Base-by-base conservation (phyloP, 2,888 invertebrate genomes). In the Troides aeacus region DNA sequence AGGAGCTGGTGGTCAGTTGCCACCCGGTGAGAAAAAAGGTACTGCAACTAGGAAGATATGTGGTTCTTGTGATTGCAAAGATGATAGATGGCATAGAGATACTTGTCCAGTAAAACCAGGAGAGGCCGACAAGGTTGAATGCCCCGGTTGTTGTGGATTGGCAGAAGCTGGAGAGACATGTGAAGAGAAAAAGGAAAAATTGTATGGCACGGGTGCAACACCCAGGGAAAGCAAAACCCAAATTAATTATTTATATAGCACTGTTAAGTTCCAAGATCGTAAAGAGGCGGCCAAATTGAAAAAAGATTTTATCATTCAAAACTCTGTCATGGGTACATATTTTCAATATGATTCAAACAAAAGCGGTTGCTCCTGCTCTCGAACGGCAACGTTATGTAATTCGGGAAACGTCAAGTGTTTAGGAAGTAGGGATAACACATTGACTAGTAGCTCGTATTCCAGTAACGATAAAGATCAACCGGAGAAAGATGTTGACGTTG, bases 1-100 rank as follows among this genome's bases (percentile, higher is more conserved):
- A 74, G 78, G 81, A 76, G 83, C 87, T 64, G 79, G 78, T 64
- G 79, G 78, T 30, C 77, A 73, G 56, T 74, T 83, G 0, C 50
- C 50, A 50, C 50, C 50, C 50, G 70, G 72, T 1, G 80, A 75
- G 4, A 80, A 77, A 0, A 86, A 84, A 75, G 77, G 76, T 53
- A 72, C 78, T 39, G 72, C 57, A 2, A 77, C 82, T 5, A 80
- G 74, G 64, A 90, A 90, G 66, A 75, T 90, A 68, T 92, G 92
- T 73, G 92, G 92, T 42, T 74, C 77, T 23, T 92, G 92, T 79
- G 74, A 76, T 64, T 92, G 92, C 73, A 88, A 88, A 75, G 89
- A 92, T 68, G 91, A 92, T 60, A 81, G 84, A 15, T 87, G 82
- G 81, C 92, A 92, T 76, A 85, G 89, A 69, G 87, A 85, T 5